These are phyloP conservation scores for Scomberomorus guttatus DNA, from an alignment of 2,797 vertebrate genomes.

Conservation along the genomic window DNA sequence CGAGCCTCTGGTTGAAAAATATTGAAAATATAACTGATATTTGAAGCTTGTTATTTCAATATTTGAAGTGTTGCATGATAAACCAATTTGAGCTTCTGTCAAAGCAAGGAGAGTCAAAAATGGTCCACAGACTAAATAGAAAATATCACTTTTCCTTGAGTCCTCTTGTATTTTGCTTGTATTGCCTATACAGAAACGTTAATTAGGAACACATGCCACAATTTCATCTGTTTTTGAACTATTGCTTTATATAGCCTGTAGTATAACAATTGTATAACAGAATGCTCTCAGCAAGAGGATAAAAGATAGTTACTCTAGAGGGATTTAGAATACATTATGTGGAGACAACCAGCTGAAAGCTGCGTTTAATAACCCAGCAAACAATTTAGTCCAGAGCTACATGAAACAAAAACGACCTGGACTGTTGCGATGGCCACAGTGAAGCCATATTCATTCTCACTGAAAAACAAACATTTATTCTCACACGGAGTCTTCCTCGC, in stretches of 20 bases:
- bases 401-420: constrained; percentile 68
- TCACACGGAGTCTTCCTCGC: constrained; percentile 3
- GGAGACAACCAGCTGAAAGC: constrained; percentile 78
- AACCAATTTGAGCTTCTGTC: constrained; percentile 47
- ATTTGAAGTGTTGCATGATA: constrained; percentile 62
- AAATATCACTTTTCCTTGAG: constrained; percentile 55
- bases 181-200: constrained; percentile 70
- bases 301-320: constrained; percentile 77
- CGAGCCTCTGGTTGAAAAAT: constrained; percentile 25
- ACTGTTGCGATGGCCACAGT: constrained; percentile 40
- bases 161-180: constrained; percentile 61
- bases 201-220: constrained; percentile 82
- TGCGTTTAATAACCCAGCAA: constrained; percentile 78
- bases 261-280: constrained; percentile 80
- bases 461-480: constrained; percentile 55
- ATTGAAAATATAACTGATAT: constrained; percentile 37
- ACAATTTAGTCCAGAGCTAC: constrained; percentile 70
- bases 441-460: constrained; percentile 34
- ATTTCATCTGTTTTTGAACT: constrained; percentile 78
- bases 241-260: constrained; percentile 80
- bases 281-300: constrained; percentile 79
- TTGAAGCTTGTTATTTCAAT: constrained; percentile 39
- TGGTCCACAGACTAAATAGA: constrained; percentile 44
- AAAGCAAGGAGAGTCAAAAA: constrained; percentile 43
- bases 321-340: constrained; percentile 83